phyloP scores from a whole-genome alignment of 2,888 invertebrate species.

The Zonitis immaculata region DNA sequence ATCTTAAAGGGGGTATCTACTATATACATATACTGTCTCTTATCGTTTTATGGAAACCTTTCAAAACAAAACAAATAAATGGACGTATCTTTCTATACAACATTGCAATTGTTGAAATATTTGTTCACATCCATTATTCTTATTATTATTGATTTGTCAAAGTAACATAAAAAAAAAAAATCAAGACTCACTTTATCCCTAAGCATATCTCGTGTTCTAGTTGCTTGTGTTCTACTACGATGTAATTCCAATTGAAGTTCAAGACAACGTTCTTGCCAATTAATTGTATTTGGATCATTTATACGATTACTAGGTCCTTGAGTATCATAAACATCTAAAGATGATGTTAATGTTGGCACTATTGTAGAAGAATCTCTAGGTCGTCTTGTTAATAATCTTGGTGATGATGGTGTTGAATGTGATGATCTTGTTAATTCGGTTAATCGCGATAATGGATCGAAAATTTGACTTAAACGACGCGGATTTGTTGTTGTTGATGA shows the following conservation, averaged over 20 bases:
- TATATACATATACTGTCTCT: constrained; percentile 24
- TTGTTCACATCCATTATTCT: constrained; percentile 26
- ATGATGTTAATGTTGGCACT: constrained; percentile 32
- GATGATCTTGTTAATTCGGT: constrained; percentile 57
- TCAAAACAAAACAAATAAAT: too few species aligned
- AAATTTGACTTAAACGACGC: constrained; percentile 75
- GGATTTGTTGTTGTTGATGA: constrained; percentile 41
- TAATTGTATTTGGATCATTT: constrained; percentile 51
- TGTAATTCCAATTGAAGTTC: constrained; percentile 82
- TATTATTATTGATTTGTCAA: constrained; percentile 20
- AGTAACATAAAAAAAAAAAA: not conserved
- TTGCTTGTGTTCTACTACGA: constrained; percentile 80
- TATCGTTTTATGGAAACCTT: constrained; percentile 32
- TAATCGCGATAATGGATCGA: constrained; percentile 73
- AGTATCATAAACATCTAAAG: constrained; percentile 44
- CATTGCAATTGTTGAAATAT: constrained; percentile 19
- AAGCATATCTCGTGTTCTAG: constrained; percentile 80
- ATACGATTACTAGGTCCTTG: constrained; percentile 45
- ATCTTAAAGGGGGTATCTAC: constrained; percentile 31
- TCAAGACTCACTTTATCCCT: constrained; percentile 73
- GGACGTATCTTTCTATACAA: constrained; percentile 20
- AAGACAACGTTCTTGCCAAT: constrained; percentile 87
- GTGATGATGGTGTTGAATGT: constrained; percentile 68
- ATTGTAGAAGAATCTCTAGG: constrained; percentile 58
- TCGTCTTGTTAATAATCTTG: constrained; percentile 65